Percentiles rank a stretch among this genome's conserved stretches.
Evolutionary conservation across 35 echinoderm and acorn worm genomes (phyloP).

Genomic region (Heliocidaris erythrogramma): DNA sequence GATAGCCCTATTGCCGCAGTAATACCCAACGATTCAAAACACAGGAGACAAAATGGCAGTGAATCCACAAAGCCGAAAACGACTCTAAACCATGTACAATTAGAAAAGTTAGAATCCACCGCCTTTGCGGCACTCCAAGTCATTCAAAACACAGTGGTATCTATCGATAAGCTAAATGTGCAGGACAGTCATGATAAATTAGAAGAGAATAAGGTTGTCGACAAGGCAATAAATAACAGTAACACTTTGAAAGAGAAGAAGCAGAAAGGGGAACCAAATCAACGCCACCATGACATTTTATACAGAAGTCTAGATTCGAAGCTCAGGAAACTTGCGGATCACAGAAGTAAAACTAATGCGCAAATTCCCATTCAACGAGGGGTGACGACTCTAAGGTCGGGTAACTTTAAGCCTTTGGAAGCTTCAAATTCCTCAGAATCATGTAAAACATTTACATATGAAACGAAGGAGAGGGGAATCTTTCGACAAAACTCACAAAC

Average conservation of each 20-base stretch:
- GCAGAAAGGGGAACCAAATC: background rate
- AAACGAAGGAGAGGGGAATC: background rate
- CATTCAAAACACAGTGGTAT: slow-evolving; percentile 41
- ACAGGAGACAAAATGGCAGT: background rate
- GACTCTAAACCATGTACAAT: background rate
- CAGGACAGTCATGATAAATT: background rate
- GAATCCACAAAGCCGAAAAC: background rate
- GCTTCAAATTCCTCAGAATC: background rate
- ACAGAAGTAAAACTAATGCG: background rate
- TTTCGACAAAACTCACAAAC: background rate
- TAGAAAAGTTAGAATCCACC: slow-evolving; percentile 18
- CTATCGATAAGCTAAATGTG: slow-evolving; percentile 21
- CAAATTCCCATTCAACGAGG: background rate
- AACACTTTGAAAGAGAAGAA: background rate
- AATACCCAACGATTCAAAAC: background rate
- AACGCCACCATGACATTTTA: background rate
- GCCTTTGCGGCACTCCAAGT: slow-evolving; percentile 42
- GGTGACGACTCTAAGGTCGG: background rate
- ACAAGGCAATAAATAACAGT: background rate
- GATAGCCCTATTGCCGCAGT: background rate
- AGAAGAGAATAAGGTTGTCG: background rate
- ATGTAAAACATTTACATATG: background rate
- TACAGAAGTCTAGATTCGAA: background rate
- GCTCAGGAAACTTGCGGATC: background rate
- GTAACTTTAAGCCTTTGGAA: background rate